Percentiles rank a stretch among this genome's conserved stretches.
These are phyloP conservation scores for Rhabdomys pumilio DNA, from an alignment of 2,797 vertebrate genomes.

Conservation along the genomic window DNA sequence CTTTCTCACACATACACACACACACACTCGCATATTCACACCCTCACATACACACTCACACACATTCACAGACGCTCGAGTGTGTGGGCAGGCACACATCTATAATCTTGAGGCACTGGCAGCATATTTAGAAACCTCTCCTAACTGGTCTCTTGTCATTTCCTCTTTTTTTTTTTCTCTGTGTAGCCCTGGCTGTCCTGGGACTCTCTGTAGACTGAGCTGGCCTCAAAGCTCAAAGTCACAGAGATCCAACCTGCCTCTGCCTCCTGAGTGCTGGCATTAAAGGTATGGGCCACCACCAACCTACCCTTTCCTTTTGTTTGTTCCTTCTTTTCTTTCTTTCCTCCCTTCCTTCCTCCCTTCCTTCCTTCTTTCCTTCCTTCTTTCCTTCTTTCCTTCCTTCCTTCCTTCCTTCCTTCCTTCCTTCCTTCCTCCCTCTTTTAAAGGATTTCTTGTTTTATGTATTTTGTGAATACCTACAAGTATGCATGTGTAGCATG, in stretches of 20 bases:
- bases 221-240: too few species aligned
- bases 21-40: too few species aligned
- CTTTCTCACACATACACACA: too few species aligned
- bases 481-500: too few species aligned
- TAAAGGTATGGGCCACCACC: not conserved
- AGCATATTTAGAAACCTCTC: constrained; percentile 2
- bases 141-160: not conserved
- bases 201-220: too few species aligned
- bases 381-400: not conserved
- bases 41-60: too few species aligned
- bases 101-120: not conserved
- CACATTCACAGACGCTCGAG: too few species aligned
- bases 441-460: not conserved
- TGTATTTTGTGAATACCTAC: not conserved
- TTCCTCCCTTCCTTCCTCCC: too few species aligned
- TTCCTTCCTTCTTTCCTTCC: not conserved
- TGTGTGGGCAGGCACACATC: not conserved
- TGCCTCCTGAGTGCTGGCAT: too few species aligned
- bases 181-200: too few species aligned
- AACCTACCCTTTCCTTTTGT: not conserved
- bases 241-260: too few species aligned
- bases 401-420: not conserved
- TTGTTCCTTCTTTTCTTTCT: too few species aligned
- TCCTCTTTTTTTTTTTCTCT: not conserved
- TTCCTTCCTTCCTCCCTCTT: not conserved